Base-by-base conservation (phyloP, 2,797 vertebrate genomes). In the Phataginus tetradactyla region DNA sequence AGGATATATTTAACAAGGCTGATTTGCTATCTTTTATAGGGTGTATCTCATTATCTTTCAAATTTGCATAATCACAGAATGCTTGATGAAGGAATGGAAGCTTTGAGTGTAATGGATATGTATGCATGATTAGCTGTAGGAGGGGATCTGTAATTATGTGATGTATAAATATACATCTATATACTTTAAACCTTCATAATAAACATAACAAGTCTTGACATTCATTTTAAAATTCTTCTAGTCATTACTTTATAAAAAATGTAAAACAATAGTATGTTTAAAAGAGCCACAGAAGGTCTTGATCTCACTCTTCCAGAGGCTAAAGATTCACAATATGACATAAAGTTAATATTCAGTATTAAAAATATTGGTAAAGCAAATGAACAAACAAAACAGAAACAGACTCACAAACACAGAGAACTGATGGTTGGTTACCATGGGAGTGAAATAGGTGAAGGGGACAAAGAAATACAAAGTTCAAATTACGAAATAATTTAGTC, bases 71-170 rank as follows among this genome's bases (percentile, higher is more conserved):
- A 97, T 93, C 20, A 87, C 71, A 72, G 39, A 97, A 96, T 96
- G 78, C 93, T 97, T 97, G 96, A 84, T 94, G 98, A 98, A 95
- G n/a, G 96, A 97, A 66, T 29, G 45, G 72, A 77, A 90, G 45
- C 2, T 92, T 96, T 94, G 71, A 79, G 51, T 96, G 51, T 85
- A 97, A 95, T 96, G 68, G 90, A 93, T 97, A 93, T 91, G 66
- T 12, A 49, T 95, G 51, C 13, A 69, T 95, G 94, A 95, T 96
- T 96, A 96, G 57, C 20, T 63, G 17, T 57, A 91, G 95, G 78
- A 97, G 63, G 29, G 25, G 55, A 90, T 96, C 91, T 96, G 18
- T 97, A 97, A 91, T 97, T 97, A 97, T 95, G 49, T 95, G 89
- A 83, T 75, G 15, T 94, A 96, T 96, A 95, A 72, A 97, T 86